phyloP scores from a whole-genome alignment of 2,797 vertebrate genomes.

The Semotilus atromaculatus region DNA sequence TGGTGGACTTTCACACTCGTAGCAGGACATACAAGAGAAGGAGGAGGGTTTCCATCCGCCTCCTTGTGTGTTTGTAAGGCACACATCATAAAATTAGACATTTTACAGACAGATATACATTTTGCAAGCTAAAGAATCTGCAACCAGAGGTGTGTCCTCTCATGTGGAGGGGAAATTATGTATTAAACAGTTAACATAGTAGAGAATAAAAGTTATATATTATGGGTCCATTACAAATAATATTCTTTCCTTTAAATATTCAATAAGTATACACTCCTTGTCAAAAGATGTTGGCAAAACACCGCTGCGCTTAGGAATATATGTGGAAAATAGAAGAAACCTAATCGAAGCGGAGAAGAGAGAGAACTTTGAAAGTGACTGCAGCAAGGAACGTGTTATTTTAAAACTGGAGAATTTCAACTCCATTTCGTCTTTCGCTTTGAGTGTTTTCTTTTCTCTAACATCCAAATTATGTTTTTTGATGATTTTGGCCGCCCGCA shows the following conservation, averaged over 20 bases:
- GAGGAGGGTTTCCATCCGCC: background rate
- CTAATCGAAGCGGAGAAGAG: background rate
- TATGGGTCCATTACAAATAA: background rate
- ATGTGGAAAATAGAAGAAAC: background rate
- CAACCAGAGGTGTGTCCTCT: background rate
- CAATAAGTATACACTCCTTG: background rate
- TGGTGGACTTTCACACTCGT: slow-evolving; percentile 81
- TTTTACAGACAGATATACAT: background rate
- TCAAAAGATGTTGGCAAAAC: no score
- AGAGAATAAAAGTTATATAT: background rate
- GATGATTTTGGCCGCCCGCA: background rate
- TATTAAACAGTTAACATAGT: background rate
- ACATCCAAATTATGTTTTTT: background rate
- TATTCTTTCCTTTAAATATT: background rate
- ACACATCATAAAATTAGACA: background rate
- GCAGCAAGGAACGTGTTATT: background rate
- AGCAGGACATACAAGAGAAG: slow-evolving; percentile 37
- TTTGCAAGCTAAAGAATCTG: slow-evolving; percentile 6
- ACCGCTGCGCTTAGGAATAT: background rate
- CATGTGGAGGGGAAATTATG: background rate
- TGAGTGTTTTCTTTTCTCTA: background rate
- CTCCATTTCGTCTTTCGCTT: no score
- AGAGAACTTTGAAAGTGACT: background rate
- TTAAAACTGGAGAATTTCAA: background rate
- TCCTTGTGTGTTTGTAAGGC: slow-evolving; percentile 4